Base-by-base conservation (phyloP, 1,140 invertebrate genomes). In the Portunus trituberculatus region DNA sequence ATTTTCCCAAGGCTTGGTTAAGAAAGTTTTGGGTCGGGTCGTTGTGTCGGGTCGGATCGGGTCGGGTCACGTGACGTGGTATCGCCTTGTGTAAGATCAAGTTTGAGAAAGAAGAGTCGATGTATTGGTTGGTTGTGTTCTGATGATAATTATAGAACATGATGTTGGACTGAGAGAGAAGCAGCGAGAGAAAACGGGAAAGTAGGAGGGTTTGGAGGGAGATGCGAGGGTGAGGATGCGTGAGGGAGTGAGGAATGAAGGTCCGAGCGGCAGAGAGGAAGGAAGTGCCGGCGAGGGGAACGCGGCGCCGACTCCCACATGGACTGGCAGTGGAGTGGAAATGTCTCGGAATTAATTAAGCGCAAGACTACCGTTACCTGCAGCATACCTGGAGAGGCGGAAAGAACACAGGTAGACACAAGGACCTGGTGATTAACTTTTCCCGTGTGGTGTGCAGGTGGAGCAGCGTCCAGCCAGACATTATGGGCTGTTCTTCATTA, bases 11-110 rank as follows among this genome's bases (percentile, higher is more conserved):
- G 52, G 52, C 10, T 20, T 59, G 52, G 12, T 76, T 25, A 76
- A 20, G 20, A 76, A 76, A n/a, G 12, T 76, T 76, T 76, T n/a
- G 67, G 67, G 67, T 76, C 67, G 67, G 12, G 67, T 76, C 67
- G 67, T 76, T 20, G 67, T 7, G 67, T 76, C 67, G 67, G n/a
- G 67, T 76, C 67, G 67, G 67, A 20, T 76, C 67, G 67, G 67
- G 67, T 76, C 67, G 67, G 86, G 86, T 39, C 86, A 28, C n/a
- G 32, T 88, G 10, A 88, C 31, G 20, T 88, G 28, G 45, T 32
- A 46, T 88, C 29, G 86, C 28, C 86, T 39, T 88, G 28, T 39
- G 86, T 32, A 46, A 46, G 86, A 88, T 39, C 86, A 46, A 88
- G 86, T 46, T 39, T 46, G 12, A n/a, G 20, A 76, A 25, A n/a